Evolutionary conservation across 2,797 vertebrate genomes (phyloP).

Genomic region (Enteromius mattozi): DNA sequence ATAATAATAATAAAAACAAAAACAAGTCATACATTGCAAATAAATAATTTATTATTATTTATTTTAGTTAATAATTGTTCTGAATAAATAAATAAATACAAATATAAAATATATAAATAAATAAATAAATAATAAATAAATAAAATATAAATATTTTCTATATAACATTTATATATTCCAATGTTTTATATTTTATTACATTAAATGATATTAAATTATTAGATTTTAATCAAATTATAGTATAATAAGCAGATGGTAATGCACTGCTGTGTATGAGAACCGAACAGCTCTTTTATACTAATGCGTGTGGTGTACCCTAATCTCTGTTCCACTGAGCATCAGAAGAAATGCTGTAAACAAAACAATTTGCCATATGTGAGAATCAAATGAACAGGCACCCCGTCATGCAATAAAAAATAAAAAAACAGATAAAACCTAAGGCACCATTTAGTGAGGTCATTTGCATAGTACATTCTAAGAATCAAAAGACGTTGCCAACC

Average conservation of each 20-base stretch:
- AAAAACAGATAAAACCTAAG: not conserved
- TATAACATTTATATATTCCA: not conserved
- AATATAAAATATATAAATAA: no score
- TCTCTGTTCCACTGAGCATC: constrained; percentile 34
- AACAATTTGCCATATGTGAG: constrained; percentile 47
- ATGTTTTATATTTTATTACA: not conserved
- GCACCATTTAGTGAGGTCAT: constrained; percentile 31
- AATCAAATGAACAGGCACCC: constrained; percentile 35
- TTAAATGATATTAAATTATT: not conserved
- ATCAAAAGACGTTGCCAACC: not conserved
- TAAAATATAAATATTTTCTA: not conserved
- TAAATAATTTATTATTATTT: no score
- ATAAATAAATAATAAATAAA: not conserved
- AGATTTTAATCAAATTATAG: not conserved
- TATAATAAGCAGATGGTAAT: constrained; percentile 37
- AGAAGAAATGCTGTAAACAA: constrained; percentile 26
- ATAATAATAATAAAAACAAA: no score
- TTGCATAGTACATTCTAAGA: constrained; percentile 29
- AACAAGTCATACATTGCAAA: no score
- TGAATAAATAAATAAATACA: not conserved
- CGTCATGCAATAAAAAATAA: constrained; percentile 9
- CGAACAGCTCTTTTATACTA: constrained; percentile 9
- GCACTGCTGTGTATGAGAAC: constrained; percentile 8
- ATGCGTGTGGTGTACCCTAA: constrained; percentile 3
- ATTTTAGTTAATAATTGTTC: not conserved